Percentiles rank a stretch among this genome's conserved stretches.
Evolutionary conservation across 2,797 vertebrate species (phyloP).

Genomic region (Diplodus puntazzo): DNA sequence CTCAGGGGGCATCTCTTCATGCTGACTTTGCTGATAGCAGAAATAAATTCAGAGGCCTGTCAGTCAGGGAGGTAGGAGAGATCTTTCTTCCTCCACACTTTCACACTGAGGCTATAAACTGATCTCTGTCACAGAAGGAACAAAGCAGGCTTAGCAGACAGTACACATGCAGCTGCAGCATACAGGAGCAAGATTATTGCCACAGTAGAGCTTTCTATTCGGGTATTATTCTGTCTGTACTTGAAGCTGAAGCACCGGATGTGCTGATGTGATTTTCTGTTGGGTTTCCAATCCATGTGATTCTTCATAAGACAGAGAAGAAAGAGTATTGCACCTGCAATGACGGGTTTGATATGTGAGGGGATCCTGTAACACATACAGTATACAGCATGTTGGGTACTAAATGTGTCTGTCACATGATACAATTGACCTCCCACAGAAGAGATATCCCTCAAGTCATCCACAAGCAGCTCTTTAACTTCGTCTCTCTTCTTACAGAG

Average conservation of each 20-base stretch:
- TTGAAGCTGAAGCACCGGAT: slow-evolving; percentile 62
- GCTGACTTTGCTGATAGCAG: slow-evolving; percentile 74
- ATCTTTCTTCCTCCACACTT: slow-evolving; percentile 69
- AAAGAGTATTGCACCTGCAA: neutral
- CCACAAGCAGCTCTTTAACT: slow-evolving; percentile 23
- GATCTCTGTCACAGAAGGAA: slow-evolving; percentile 66
- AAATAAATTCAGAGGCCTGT: slow-evolving; percentile 73
- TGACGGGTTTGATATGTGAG: slow-evolving; percentile 11
- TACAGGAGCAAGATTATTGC: slow-evolving; percentile 56
- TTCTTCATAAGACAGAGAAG: neutral
- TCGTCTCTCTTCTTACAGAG: slow-evolving; percentile 31
- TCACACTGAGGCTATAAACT: slow-evolving; percentile 71
- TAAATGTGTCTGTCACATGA: slow-evolving; percentile 2
- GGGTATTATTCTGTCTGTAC: slow-evolving; percentile 49
- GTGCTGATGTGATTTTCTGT: slow-evolving; percentile 57
- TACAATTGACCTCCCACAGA: slow-evolving; percentile 15
- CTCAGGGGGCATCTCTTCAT: slow-evolving; percentile 67
- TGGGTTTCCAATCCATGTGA: slow-evolving; percentile 15
- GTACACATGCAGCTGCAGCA: slow-evolving; percentile 63
- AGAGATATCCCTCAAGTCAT: slow-evolving; percentile 38
- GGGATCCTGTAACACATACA: neutral
- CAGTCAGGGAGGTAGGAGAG: slow-evolving; percentile 71
- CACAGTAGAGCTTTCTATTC: slow-evolving; percentile 55
- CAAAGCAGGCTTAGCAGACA: slow-evolving; percentile 62
- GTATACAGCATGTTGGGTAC: neutral